Evolutionary conservation across 2,888 invertebrate species (phyloP).

Genomic region (Dasypogon diadema): DNA sequence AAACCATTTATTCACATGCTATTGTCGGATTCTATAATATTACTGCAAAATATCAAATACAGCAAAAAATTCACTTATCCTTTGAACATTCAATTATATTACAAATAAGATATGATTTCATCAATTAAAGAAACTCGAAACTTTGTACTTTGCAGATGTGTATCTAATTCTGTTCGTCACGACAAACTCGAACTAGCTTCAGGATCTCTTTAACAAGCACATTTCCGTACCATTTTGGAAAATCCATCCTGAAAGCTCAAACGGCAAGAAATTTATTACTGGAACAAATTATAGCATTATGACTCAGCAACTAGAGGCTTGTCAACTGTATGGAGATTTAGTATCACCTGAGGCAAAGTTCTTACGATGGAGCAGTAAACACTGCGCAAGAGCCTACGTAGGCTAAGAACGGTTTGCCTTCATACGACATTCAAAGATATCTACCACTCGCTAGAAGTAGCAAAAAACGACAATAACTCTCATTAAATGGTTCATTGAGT

Average conservation of each 20-base stretch:
- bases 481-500: slow-evolving; percentile 51
- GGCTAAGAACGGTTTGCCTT: slow-evolving; percentile 37
- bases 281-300: slow-evolving; percentile 21
- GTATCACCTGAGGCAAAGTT: slow-evolving; percentile 19
- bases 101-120: too few relatives aligned
- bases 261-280: not conserved
- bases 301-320: slow-evolving; percentile 6
- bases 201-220: too few relatives aligned
- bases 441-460: not conserved
- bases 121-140: too few relatives aligned
- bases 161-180: too few relatives aligned
- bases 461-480: slow-evolving; percentile 14
- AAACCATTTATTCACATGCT: too few relatives aligned
- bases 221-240: slow-evolving; percentile 12
- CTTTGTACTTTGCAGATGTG: too few relatives aligned
- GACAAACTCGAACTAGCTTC: too few relatives aligned
- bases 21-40: too few relatives aligned
- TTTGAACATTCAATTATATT: too few relatives aligned
- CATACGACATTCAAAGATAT: slow-evolving; percentile 43
- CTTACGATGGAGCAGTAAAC: not conserved
- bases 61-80: too few relatives aligned
- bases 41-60: too few relatives aligned
- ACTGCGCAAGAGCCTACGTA: not conserved
- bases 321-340: not conserved
- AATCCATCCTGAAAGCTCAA: not conserved